Percentiles rank a stretch among this genome's conserved stretches.
phyloP scores from a whole-genome alignment of 1,140 invertebrate species.

The Drosophila albomicans region DNA sequence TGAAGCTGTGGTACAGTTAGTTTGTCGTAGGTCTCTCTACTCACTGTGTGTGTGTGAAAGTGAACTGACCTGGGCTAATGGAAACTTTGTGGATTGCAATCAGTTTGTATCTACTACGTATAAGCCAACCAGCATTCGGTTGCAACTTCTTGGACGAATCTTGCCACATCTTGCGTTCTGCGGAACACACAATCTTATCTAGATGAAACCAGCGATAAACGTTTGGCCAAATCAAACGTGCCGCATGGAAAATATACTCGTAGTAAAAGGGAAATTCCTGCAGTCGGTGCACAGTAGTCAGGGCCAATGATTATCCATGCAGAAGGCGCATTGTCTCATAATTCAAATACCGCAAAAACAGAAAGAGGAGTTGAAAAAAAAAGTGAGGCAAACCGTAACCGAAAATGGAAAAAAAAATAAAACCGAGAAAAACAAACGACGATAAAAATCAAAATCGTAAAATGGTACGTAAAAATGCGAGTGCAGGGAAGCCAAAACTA shows the following conservation, averaged over 20 bases:
- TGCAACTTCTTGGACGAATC: conserved; percentile 10
- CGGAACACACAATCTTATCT: conserved; percentile 58
- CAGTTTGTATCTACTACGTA: no score
- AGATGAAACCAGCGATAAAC: conserved; percentile 61
- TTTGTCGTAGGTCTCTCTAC: conserved; percentile 67
- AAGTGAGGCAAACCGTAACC: conserved; percentile 12
- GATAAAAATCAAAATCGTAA: conserved; percentile 80
- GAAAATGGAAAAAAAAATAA: neutral
- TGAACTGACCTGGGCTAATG: conserved; percentile 58
- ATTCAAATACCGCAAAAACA: conserved; percentile 70
- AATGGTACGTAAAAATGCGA: conserved; percentile 77
- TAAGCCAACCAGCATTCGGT: conserved; percentile 1
- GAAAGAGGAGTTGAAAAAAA: conserved; percentile 13
- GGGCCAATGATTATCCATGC: conserved; percentile 65
- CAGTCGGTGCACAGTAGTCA: conserved; percentile 65
- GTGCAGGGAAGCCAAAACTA: conserved; percentile 31
- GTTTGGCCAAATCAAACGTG: conserved; percentile 67
- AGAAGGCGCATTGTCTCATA: conserved; percentile 63
- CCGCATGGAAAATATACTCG: conserved; percentile 40
- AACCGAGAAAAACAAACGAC: conserved; percentile 45
- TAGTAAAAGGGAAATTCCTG: conserved; percentile 13
- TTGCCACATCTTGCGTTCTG: conserved; percentile 34
- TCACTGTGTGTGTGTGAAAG: conserved; percentile 38
- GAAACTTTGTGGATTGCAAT: conserved; percentile 8
- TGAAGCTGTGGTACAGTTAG: conserved; percentile 69